A percentile compares a stretch with the other conserved stretches of the same genome.
phyloP scores from a whole-genome alignment of 1,140 invertebrate genomes.

The Pentalonia nigronervosa region DNA sequence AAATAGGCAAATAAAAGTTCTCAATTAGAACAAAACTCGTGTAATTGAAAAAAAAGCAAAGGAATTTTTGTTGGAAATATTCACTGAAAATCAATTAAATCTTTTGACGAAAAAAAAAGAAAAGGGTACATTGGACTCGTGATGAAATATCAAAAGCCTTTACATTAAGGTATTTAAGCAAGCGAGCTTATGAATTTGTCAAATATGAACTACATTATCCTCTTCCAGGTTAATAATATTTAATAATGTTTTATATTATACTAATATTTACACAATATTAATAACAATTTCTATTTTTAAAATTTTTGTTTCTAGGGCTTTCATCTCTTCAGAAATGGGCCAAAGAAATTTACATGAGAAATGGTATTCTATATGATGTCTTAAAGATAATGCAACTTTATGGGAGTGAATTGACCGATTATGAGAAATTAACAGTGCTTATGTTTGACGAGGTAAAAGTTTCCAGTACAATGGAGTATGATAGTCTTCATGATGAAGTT shows the following conservation, averaged over 20 bases:
- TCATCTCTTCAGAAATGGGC: not conserved
- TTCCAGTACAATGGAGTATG: not conserved
- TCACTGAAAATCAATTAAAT: not conserved
- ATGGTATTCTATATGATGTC: not conserved
- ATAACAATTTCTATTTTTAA: no score
- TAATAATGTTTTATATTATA: no score
- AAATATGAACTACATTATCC: not conserved
- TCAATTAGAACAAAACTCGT: not conserved
- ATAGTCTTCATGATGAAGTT: not conserved
- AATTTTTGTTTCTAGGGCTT: no score
- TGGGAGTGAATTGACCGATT: not conserved
- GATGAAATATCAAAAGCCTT: constrained; percentile 6
- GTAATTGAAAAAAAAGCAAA: not conserved
- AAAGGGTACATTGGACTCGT: not conserved
- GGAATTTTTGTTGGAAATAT: not conserved
- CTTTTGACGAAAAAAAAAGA: not conserved
- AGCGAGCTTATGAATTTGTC: not conserved
- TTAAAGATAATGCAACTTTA: not conserved
- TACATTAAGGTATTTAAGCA: not conserved
- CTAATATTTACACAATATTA: no score
- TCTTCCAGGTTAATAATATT: not conserved
- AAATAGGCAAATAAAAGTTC: not conserved
- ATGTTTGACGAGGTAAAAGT: not conserved
- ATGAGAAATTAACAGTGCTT: not conserved
- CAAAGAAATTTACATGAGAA: not conserved